Evolutionary conservation across 2,888 invertebrate genomes (phyloP).

Genomic region (Mythimna pallens): DNA sequence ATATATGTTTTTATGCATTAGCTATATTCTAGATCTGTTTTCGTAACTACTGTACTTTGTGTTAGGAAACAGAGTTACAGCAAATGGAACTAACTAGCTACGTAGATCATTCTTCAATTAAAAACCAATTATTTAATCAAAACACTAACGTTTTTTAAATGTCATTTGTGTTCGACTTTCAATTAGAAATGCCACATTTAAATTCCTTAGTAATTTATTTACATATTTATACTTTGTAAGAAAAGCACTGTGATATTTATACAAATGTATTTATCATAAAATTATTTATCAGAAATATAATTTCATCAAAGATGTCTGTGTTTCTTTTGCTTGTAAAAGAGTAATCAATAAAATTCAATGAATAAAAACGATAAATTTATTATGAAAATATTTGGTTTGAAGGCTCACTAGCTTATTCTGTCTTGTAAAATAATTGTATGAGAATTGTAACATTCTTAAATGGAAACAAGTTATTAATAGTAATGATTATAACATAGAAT

Average conservation of each 20-base stretch:
- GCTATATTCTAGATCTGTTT: conserved; percentile 37
- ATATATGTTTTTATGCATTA: conserved; percentile 36
- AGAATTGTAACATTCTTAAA: conserved; percentile 41
- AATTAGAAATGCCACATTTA: conserved; percentile 12
- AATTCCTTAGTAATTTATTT: conserved; percentile 13
- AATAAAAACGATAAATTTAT: conserved; percentile 72
- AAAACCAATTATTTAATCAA: background rate
- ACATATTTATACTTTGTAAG: conserved; percentile 31
- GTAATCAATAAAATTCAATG: conserved; percentile 53
- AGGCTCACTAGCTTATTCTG: conserved; percentile 62
- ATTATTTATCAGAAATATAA: conserved; percentile 48
- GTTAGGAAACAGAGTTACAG: conserved; percentile 18
- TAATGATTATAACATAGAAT: conserved; percentile 55
- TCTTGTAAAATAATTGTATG: conserved; percentile 51
- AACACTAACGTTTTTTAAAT: conserved; percentile 16
- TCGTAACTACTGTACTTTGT: conserved; percentile 14
- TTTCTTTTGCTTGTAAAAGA: conserved; percentile 25
- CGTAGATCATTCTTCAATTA: background rate
- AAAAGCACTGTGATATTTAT: conserved; percentile 56
- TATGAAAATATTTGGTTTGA: conserved; percentile 69
- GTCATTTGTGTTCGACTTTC: conserved; percentile 14
- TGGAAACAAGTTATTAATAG: conserved; percentile 51
- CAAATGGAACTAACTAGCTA: background rate
- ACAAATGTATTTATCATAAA: conserved; percentile 30
- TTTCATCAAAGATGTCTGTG: conserved; percentile 24